These are phyloP conservation scores for Cistogaster globosa DNA, from an alignment of 2,888 invertebrate species.

Conservation along the genomic window DNA sequence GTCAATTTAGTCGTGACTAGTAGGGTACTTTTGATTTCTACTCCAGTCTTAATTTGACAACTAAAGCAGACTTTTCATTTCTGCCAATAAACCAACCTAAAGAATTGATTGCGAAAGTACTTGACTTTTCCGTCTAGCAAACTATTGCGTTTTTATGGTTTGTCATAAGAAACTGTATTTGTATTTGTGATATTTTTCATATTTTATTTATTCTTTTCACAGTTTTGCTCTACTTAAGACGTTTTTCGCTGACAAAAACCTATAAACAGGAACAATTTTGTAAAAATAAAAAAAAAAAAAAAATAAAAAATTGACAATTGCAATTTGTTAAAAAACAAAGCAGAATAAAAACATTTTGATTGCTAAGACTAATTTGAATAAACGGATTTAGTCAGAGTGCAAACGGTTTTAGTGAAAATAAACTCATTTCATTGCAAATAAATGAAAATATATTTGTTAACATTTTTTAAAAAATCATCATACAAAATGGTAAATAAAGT, in stretches of 20 bases:
- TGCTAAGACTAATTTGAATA: constrained; percentile 5
- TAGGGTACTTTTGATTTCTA: background rate
- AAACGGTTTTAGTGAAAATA: constrained; percentile 10
- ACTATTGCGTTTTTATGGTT: constrained; percentile 47
- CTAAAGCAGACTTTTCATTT: background rate
- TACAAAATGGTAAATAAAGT: constrained; percentile 46
- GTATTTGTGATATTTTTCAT: constrained; percentile 37
- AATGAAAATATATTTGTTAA: background rate
- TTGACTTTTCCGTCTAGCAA: constrained; percentile 49
- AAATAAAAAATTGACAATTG: constrained; percentile 22
- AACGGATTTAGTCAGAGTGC: constrained; percentile 33
- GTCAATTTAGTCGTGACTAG: too few relatives aligned
- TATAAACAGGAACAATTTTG: constrained; percentile 28
- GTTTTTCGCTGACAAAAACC: constrained; percentile 58
- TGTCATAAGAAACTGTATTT: constrained; percentile 43
- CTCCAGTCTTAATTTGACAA: background rate
- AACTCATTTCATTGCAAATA: background rate
- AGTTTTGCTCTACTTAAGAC: constrained; percentile 65
- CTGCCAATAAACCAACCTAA: constrained; percentile 30
- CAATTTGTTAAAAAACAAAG: constrained; percentile 32
- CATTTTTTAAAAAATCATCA: background rate
- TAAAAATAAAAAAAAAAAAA: constrained; percentile 22
- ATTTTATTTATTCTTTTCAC: constrained; percentile 48
- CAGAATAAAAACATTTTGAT: constrained; percentile 33
- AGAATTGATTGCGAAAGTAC: constrained; percentile 53